These are phyloP conservation scores for Enteromius anoplus DNA, from an alignment of 2,797 vertebrate genomes.

Conservation along the genomic window DNA sequence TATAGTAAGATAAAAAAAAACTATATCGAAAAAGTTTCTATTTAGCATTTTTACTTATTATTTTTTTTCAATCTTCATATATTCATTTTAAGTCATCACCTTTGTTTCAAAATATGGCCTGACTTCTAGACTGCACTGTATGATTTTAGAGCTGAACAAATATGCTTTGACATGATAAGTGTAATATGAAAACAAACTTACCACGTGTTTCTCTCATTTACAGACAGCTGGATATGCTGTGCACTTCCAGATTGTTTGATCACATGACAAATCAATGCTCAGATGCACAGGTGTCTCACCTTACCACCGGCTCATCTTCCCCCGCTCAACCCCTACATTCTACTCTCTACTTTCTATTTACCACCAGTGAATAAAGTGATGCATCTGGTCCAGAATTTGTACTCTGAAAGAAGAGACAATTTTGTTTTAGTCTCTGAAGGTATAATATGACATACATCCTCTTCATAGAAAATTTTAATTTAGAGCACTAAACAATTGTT, in stretches of 20 bases:
- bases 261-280: constrained; percentile 10
- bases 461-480: background rate
- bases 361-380: background rate
- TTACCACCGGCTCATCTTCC: background rate
- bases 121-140: background rate
- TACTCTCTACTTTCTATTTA: background rate
- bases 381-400: background rate
- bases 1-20: background rate
- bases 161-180: background rate
- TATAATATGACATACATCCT: background rate
- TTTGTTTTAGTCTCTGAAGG: background rate
- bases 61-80: too few relatives aligned
- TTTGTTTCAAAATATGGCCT: background rate
- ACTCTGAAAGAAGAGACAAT: background rate
- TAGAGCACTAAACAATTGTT: background rate
- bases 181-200: background rate
- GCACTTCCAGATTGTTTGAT: background rate
- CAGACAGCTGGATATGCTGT: background rate
- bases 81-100: background rate
- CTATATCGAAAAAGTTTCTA: background rate
- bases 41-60: background rate
- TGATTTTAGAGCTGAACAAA: background rate
- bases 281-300: background rate
- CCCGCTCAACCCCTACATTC: background rate
- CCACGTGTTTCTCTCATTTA: constrained; percentile 15